Percentiles rank a stretch among this genome's conserved stretches.
phyloP scores from a whole-genome alignment of 2,797 vertebrate genomes.

The Phyllotis vaccarum region DNA sequence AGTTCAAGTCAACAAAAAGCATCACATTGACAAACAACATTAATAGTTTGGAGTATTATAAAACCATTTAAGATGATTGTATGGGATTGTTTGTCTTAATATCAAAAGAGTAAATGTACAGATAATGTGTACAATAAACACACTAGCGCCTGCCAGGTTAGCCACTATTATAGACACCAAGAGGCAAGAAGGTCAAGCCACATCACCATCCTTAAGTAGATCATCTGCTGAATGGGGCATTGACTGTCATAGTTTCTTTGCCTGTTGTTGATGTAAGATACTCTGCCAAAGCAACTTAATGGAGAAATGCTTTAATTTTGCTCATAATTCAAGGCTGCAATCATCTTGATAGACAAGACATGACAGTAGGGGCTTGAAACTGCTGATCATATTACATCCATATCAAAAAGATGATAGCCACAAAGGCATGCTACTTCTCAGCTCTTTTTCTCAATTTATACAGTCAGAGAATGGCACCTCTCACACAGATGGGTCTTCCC shows the following conservation, averaged over 20 bases:
- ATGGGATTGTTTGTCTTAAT: not conserved
- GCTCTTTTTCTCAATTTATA: not conserved
- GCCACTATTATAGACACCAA: not conserved
- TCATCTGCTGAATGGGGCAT: not conserved
- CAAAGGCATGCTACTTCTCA: not conserved
- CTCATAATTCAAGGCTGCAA: not conserved
- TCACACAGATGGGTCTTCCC: not conserved
- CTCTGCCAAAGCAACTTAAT: not conserved
- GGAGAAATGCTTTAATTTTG: not conserved
- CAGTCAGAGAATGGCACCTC: rapidly evolving
- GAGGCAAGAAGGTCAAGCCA: not conserved
- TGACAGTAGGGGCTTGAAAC: not conserved
- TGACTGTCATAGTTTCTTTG: not conserved
- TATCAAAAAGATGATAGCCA: not conserved
- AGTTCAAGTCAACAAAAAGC: not conserved
- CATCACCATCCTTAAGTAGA: not conserved
- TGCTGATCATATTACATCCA: not conserved
- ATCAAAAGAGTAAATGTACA: not conserved
- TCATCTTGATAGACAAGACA: not conserved
- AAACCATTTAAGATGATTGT: constrained; percentile 12
- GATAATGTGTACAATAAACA: not conserved
- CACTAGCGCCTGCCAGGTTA: not conserved
- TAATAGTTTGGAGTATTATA: constrained; percentile 2
- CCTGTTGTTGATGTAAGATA: not conserved
- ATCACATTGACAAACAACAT: not conserved